phyloP scores from a whole-genome alignment of 2,797 vertebrate species.

The Gallinago nigripennis region DNA sequence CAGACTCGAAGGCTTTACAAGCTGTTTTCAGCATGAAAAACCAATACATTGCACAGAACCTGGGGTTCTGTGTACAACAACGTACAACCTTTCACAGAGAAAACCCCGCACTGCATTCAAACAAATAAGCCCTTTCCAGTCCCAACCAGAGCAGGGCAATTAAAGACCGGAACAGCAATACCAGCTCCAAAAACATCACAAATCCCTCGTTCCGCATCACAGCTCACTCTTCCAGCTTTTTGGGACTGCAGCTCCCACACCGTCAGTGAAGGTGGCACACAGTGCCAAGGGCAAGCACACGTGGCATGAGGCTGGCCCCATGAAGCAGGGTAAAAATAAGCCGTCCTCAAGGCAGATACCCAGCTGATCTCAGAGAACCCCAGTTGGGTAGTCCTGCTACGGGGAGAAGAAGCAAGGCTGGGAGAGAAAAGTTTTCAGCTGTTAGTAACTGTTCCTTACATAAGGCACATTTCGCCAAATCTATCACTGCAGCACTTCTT shows the following conservation, averaged over 20 bases:
- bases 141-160: background rate
- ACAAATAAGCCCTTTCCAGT: background rate
- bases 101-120: background rate
- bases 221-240: background rate
- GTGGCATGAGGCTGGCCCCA: background rate
- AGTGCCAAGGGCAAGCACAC: background rate
- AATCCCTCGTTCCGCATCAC: background rate
- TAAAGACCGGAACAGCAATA: background rate
- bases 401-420: background rate
- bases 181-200: background rate
- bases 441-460: background rate
- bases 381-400: background rate
- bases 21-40: background rate
- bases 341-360: background rate
- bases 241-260: background rate
- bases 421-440: background rate
- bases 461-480: background rate
- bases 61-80: background rate
- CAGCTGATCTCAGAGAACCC: background rate
- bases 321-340: background rate
- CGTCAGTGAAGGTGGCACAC: rapidly evolving
- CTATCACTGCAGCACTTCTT: background rate
- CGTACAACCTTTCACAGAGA: background rate
- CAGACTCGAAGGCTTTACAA: background rate
- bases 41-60: background rate